Evolutionary conservation across 1,140 invertebrate genomes (phyloP), one percentile per base, ranked within the genome.

Genomic region (Papilio aristodemus): DNA sequence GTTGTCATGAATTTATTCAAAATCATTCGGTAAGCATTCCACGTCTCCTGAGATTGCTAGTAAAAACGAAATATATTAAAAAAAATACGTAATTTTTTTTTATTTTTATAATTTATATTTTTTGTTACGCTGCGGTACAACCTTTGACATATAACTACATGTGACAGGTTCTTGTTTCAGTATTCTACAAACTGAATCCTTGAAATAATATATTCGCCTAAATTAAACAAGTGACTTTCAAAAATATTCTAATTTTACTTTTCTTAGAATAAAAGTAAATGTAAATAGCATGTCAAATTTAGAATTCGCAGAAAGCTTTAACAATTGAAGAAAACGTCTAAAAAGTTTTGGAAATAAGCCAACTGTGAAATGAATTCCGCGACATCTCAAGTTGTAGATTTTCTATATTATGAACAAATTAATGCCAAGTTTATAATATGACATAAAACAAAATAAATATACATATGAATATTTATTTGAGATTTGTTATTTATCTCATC

Each of bases 281-380:
- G 0, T 10, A 25, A 54, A 54, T 11, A 25, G 6, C 6, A 22
- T 2, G 10, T 19, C 2, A 46, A 17, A 25, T 54, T 54, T 22
- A 25, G 19, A 10, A 19, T 46, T 43, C n/a, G 14, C 0, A 22
- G 6, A 32, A 6, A 32, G 17, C 17, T 50, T 54, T 13, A 54
- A 54, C 46, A 11, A 54, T 9, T 54, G 46, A 25, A 54, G 46
- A 54, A 54, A 54, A 22, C 22, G 19, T 54, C 46, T 54, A 54
- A 11, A 11, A 54, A 54, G 4, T 5, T 11, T 54, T 70, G 64
- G 69, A 66, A 64, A 58, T 19, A 50, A 43, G 19, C 70, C 39
- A 68, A 68, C 10, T 67, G 39, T 59, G 43, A 62, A 63, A 50
- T 50, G 19, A 22, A 46, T 22, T 25, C 22, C 10, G 10, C 27